Evolutionary conservation across 2,113 vertebrate genomes (phyloP).

Genomic region (Lophochroa leadbeateri): DNA sequence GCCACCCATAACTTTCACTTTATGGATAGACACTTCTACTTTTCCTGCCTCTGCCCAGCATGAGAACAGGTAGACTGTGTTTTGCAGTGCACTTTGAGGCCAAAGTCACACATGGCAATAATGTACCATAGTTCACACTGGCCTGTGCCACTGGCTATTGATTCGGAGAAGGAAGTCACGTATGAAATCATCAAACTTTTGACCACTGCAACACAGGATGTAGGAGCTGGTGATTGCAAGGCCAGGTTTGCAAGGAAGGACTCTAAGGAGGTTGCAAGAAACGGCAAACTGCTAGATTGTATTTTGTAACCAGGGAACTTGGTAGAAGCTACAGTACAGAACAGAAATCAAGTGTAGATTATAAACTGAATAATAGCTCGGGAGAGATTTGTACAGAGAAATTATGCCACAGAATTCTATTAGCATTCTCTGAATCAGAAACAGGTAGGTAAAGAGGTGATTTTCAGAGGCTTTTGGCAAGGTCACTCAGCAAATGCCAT

Average conservation of each 20-base stretch:
- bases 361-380: background rate
- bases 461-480: background rate
- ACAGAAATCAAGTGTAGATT: background rate
- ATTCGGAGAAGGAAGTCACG: background rate
- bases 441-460: background rate
- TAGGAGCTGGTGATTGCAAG: background rate
- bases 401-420: background rate
- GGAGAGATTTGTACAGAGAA: background rate
- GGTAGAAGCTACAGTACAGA: background rate
- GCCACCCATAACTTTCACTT: background rate
- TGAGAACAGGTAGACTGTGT: background rate
- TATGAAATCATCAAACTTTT: background rate
- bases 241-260: background rate
- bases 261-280: background rate
- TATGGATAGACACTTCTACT: background rate
- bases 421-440: background rate
- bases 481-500: background rate
- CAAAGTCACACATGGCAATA: background rate
- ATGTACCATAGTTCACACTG: fast-evolving
- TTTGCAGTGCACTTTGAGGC: background rate
- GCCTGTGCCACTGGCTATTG: too few species aligned
- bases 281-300: background rate
- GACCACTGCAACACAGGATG: background rate
- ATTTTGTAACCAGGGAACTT: background rate
- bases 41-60: background rate